Evolutionary conservation across 2,888 invertebrate genomes (phyloP), one percentile per base, ranked within the genome.

Genomic region (Blastobasis adustella): DNA sequence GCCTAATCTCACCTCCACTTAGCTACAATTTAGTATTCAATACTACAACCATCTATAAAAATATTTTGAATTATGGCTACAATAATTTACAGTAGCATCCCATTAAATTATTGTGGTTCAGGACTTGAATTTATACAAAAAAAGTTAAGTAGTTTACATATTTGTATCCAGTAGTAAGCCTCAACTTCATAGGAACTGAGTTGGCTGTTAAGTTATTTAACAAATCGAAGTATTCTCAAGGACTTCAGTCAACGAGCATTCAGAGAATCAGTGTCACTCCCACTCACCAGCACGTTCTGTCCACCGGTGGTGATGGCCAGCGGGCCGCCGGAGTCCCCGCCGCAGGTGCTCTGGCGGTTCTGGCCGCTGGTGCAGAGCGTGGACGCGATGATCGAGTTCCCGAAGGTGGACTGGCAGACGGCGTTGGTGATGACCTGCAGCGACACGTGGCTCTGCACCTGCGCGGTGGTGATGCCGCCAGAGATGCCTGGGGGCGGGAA

Each of bases 371-470:
- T 53, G 41, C 60, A 60, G 36, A 60, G 46, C 48, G 54, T 54
- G 6, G 58, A 55, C 6, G 43, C 46, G 2, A 49, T 49, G 10
- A 58, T 56, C 7, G 53, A 37, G 4, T 46, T 4, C 0, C 54
- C 53, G 50, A 49, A 57, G 7, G 47, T 47, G 10, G 7, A 6
- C 6, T 8, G 7, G 46, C 57, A 57, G 37, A 51, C 50, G n/a
- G 50, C 23, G 55, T 65, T 65, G 47, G 61, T 49, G 50, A 61
- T 57, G 37, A 62, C 59, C 6, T 51, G 57, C 50, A 80, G 72
- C 47, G 71, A 69, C 38, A 82, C 73, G 43, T 66, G 78, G 54
- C 37, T 37, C 37, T 79, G 78, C 52, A 76, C 37, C 46, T 46
- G 46, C 63, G n/a, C 45, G 40, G 49, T 56, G 56, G 49, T 46